Base-by-base conservation (phyloP, 2,797 vertebrate species). In the Huso huso region DNA sequence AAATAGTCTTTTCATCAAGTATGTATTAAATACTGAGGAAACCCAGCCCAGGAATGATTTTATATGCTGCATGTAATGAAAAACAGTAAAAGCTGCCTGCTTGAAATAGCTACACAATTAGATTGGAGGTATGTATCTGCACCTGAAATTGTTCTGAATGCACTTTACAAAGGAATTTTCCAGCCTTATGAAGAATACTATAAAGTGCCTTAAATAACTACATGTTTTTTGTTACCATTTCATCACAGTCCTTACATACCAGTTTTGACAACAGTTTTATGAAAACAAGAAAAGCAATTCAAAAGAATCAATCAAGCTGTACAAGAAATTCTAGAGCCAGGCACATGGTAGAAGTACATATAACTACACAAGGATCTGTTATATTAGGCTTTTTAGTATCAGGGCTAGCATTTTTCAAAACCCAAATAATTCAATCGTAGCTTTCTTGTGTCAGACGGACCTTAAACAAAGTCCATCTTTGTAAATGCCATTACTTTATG, bases 221-320 rank as follows among this genome's bases (percentile, higher is more conserved):
- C 61, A 62, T 62, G 61, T 37, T 71, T 66, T 68, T 63, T 61
- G 66, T 61, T 66, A 67, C 66, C 66, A 61, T 66, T 71, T 68
- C 69, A 70, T 70, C 66, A 70, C 65, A 68, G 49, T 66, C 61
- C 59, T 65, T 70, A 68, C 66, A 68, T 64, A 63, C 52, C 60
- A 49, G 55, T 68, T 63, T 61, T 70, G 72, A 73, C 69, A 71
- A 51, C 66, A 69, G 68, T 71, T 71, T 68, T 61, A 69, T 68
- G 62, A 63, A 64, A 73, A 73, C 64, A 73, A 61, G 63, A 66
- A 69, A 69, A 71, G 64, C 67, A 73, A 71, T 67, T 64, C 64
- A 70, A 73, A 73, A 67, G 67, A 69, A 73, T 73, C 72, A 70
- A 71, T 73, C 66, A 66, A 71, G 53, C 60, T 51, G 64, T 66